Evolutionary conservation across 2,113 vertebrate species (phyloP), one percentile per base, ranked within the genome.

Genomic region (Lichenostomus cassidix): DNA sequence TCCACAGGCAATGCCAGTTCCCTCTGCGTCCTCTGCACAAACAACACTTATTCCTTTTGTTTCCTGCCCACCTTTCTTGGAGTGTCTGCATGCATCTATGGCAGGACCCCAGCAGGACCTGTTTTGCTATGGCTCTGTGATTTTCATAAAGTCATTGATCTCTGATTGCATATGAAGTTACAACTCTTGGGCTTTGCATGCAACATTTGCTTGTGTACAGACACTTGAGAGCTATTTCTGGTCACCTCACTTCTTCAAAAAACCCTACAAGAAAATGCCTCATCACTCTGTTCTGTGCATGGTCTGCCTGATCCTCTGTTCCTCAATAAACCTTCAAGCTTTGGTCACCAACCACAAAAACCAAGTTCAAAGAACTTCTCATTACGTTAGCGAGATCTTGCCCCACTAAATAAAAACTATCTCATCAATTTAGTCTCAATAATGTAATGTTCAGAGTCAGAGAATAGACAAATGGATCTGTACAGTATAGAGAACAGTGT

Each of bases 51-150:
- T 4, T 67, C 14, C 44, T 91, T 58, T 80, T 69, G 23, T 37
- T 89, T 46, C 23, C 46, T 74, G 28, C 9, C 6, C 33, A 12
- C 7, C 41, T 74, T 58, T 59, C 50, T 28, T 70, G 46, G 3
- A 75, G 8, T 15, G 17, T 24, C 21, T 47, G 5, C 46, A 6
- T 14, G 21, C 1, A 1, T n/a, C 35, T 78, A 6, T 5, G 0
- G 4, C 6, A 76, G 44, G 27, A 71, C 16, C 64, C 17, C 27
- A 73, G 49, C 1, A 4, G 13, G 42, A 67, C 21, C 17, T 41
- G 22, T 35, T 83, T 50, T 77, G 7, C 24, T 31, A 17, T 3
- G 10, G 10, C 37, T 85, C 14, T 53, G 39, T 46, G 37, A 60
- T 33, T 49, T 50, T 58, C 46, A 53, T 35, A 39, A 86, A 27